A percentile compares a stretch with the other conserved stretches of the same genome.
phyloP scores from a whole-genome alignment of 2,113 vertebrate species.

The Ameiurus melas region DNA sequence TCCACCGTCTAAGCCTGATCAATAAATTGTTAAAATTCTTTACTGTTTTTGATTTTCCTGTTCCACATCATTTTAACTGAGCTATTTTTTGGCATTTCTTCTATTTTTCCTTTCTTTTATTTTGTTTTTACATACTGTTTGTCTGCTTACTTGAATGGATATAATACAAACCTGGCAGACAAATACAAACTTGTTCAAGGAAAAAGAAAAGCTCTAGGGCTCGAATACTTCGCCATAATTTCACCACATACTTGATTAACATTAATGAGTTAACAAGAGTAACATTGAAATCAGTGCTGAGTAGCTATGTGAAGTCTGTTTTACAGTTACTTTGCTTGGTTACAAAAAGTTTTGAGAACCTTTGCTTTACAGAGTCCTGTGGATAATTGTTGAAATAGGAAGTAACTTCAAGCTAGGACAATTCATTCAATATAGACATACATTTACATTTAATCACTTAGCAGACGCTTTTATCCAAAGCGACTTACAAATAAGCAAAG shows the following conservation, averaged over 20 bases:
- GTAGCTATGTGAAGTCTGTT: not conserved
- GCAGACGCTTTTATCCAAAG: no score
- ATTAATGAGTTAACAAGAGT: not conserved
- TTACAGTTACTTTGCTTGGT: not conserved
- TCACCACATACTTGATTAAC: not conserved
- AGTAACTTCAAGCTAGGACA: not conserved
- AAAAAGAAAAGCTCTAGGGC: not conserved
- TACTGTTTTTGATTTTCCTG: not conserved
- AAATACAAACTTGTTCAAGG: not conserved
- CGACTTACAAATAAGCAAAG: no score
- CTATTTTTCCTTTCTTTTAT: not conserved
- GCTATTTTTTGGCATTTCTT: not conserved
- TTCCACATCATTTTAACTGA: not conserved
- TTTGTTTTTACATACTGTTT: not conserved
- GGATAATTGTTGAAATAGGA: not conserved
- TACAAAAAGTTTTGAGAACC: not conserved
- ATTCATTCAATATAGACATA: not conserved
- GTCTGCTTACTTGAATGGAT: not conserved
- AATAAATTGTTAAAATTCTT: not conserved
- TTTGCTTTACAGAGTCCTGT: not conserved
- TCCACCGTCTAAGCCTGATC: no score
- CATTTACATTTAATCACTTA: no score
- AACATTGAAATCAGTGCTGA: not conserved
- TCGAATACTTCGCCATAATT: not conserved
- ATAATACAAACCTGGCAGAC: not conserved